phyloP scores from a whole-genome alignment of 2,888 invertebrate genomes.

The Agrypnus murinus region DNA sequence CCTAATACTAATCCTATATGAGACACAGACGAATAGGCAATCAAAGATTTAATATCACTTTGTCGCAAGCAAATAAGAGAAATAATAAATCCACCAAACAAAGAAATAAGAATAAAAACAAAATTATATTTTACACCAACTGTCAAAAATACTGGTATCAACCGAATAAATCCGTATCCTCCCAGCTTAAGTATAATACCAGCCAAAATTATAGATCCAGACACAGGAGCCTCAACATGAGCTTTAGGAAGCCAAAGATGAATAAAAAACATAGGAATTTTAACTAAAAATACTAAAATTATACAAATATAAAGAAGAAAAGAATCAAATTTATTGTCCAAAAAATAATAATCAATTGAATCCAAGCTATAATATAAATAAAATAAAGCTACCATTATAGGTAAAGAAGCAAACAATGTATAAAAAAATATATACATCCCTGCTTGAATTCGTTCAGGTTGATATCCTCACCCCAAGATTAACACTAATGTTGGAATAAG shows the following conservation, averaged over 20 bases:
- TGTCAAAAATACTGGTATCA: constrained; percentile 72
- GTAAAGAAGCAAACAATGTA: constrained; percentile 80
- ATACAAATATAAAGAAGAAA: constrained; percentile 74
- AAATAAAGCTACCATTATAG: constrained; percentile 76
- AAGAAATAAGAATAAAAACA: constrained; percentile 74
- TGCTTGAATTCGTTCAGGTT: constrained; percentile 80
- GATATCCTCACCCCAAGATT: constrained; percentile 81
- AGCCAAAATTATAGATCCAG: constrained; percentile 84
- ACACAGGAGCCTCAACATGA: constrained; percentile 84
- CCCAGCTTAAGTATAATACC: constrained; percentile 83
- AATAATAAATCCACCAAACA: constrained; percentile 76
- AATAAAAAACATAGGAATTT: constrained; percentile 81
- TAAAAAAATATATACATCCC: constrained; percentile 81
- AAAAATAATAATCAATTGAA: constrained; percentile 74
- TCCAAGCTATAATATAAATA: constrained; percentile 71
- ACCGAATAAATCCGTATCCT: constrained; percentile 79
- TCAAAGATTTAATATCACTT: constrained; percentile 81
- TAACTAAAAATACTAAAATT: constrained; percentile 80
- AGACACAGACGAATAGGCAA: constrained; percentile 84
- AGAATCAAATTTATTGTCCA: constrained; percentile 69
- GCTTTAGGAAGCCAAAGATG: constrained; percentile 84
- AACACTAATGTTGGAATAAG: constrained; percentile 80
- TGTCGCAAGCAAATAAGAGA: constrained; percentile 81
- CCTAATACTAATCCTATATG: constrained; percentile 80
- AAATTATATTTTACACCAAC: constrained; percentile 73